A percentile compares a stretch with the other conserved stretches of the same genome.
These are phyloP conservation scores for Drosophila falleni DNA, from an alignment of 2,888 invertebrate species.

Conservation along the genomic window DNA sequence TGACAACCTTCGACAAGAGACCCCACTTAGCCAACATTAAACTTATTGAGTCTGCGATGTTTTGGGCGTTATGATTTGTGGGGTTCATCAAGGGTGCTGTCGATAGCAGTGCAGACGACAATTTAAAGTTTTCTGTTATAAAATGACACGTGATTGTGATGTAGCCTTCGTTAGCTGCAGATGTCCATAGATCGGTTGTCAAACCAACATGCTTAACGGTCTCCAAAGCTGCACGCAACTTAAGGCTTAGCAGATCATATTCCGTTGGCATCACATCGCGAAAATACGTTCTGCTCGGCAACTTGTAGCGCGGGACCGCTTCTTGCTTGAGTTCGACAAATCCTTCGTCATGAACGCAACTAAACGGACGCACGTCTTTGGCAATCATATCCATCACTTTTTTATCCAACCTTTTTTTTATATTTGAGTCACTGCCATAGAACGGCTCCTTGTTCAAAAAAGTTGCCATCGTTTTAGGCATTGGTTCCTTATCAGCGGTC, in stretches of 20 bases:
- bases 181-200: no score
- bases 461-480: slow-evolving; percentile 17
- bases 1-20: no score
- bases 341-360: slow-evolving; percentile 12
- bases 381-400: slow-evolving; percentile 6
- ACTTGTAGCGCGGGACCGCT: slow-evolving; percentile 3
- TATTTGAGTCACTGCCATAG: slow-evolving; percentile 13
- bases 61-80: no score
- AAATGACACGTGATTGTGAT: no score
- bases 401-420: slow-evolving; percentile 9
- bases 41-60: no score
- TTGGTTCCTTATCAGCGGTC: no score
- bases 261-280: slow-evolving; percentile 6
- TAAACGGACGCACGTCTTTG: slow-evolving; percentile 5
- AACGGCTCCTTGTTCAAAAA: slow-evolving; percentile 18
- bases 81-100: no score
- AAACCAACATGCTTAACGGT: no score
- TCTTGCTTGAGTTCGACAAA: slow-evolving; percentile 7
- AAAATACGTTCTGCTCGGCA: slow-evolving; percentile 8
- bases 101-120: no score
- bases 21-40: no score
- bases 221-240: not conserved
- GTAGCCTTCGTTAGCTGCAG: no score
- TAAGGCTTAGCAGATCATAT: slow-evolving; percentile 1
- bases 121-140: no score